These are phyloP conservation scores for Silurus glanis DNA, from an alignment of 2,113 vertebrate genomes.

Conservation along the genomic window DNA sequence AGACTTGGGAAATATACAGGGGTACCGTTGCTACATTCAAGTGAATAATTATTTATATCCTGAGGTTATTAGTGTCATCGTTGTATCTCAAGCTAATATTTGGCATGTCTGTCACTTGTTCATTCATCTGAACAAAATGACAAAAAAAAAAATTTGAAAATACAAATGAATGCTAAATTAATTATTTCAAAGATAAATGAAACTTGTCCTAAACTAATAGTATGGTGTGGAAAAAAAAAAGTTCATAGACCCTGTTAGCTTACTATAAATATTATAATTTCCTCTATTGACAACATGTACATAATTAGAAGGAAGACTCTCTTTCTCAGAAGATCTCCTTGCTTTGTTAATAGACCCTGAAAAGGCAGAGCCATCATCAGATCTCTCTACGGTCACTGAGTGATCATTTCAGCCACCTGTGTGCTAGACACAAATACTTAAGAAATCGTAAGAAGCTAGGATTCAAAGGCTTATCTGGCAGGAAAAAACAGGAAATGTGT, in stretches of 20 bases:
- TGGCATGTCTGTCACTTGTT: slow-evolving; percentile 55
- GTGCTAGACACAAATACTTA: slow-evolving; percentile 37
- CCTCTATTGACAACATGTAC: slow-evolving; percentile 53
- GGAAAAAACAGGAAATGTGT: slow-evolving; percentile 38
- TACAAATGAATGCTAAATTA: slow-evolving; percentile 48
- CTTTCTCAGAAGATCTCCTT: slow-evolving; percentile 57
- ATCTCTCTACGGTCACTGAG: slow-evolving; percentile 8
- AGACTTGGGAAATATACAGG: slow-evolving; percentile 37
- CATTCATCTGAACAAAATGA: slow-evolving; percentile 47
- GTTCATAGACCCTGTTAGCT: slow-evolving; percentile 64
- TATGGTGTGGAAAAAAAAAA: slow-evolving; percentile 70
- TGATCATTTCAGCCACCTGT: slow-evolving; percentile 51
- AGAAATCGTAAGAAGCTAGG: slow-evolving; percentile 57
- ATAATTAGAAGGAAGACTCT: slow-evolving; percentile 71
- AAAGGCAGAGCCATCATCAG: slow-evolving; percentile 33
- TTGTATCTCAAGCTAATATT: slow-evolving; percentile 61
- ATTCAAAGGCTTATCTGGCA: slow-evolving; percentile 48
- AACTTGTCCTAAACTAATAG: slow-evolving; percentile 52
- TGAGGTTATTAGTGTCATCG: slow-evolving; percentile 70
- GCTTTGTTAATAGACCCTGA: slow-evolving; percentile 58
- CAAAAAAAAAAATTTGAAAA: slow-evolving; percentile 44
- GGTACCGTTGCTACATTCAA: slow-evolving; percentile 71
- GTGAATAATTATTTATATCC: slow-evolving; percentile 69
- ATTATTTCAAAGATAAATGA: slow-evolving; percentile 48
- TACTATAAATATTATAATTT: slow-evolving; percentile 50